Evolutionary conservation across 2,113 vertebrate species (phyloP).

Genomic region (Corapipo altera): DNA sequence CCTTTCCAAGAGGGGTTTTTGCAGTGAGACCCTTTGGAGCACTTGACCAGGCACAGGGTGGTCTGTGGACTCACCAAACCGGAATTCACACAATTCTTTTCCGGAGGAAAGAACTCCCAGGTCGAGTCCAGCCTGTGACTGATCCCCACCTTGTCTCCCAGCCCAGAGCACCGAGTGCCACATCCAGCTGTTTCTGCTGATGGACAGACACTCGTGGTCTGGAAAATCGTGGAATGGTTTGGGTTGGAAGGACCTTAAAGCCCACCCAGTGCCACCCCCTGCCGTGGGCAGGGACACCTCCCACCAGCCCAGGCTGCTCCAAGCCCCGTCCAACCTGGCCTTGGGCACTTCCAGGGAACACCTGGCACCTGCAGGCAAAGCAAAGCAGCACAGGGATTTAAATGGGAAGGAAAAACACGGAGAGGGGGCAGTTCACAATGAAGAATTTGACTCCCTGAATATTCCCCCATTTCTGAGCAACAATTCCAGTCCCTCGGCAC

Average conservation of each 20-base stretch:
- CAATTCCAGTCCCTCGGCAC: too few species aligned
- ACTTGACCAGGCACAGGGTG: fast-evolving
- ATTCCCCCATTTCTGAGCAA: too few species aligned
- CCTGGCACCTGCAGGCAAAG: neutral
- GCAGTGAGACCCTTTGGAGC: neutral
- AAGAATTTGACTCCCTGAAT: too few species aligned
- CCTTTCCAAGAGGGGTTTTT: neutral
- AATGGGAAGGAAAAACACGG: fast-evolving
- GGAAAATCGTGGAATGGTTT: neutral
- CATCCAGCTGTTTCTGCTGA: neutral
- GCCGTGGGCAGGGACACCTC: neutral
- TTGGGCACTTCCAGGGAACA: neutral
- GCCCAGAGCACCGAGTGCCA: neutral
- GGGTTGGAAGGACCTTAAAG: neutral
- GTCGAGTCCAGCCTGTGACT: neutral
- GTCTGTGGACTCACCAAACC: fast-evolving
- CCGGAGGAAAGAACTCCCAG: neutral
- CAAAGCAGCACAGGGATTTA: neutral
- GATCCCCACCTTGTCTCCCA: fast-evolving
- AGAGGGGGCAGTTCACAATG: neutral
- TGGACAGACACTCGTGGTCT: fast-evolving
- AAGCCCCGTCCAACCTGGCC: neutral
- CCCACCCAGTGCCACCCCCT: neutral
- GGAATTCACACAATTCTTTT: neutral
- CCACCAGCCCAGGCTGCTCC: neutral